phyloP scores from a whole-genome alignment of 2,888 invertebrate species.

The Cerastis rubricosa region DNA sequence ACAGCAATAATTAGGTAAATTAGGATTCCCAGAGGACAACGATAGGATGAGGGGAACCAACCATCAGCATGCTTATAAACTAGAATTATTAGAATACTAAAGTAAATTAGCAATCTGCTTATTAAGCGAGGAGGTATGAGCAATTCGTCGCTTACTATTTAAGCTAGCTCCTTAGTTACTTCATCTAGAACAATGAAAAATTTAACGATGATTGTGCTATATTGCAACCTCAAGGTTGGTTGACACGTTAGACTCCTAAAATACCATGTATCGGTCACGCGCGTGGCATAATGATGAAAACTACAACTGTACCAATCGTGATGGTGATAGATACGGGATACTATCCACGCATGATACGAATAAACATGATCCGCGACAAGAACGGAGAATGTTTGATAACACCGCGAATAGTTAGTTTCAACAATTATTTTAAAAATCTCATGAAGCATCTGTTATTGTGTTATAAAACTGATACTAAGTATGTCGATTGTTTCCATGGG shows the following conservation, averaged over 20 bases:
- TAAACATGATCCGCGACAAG: slow-evolving; percentile 6
- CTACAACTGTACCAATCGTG: slow-evolving; percentile 35
- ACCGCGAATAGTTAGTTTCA: slow-evolving; percentile 6
- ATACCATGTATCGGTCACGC: slow-evolving; percentile 42
- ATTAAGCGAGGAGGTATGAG: background rate
- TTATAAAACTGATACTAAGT: background rate
- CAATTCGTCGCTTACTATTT: background rate
- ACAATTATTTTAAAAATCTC: slow-evolving; percentile 9
- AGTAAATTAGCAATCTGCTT: background rate
- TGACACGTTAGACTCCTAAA: slow-evolving; percentile 18
- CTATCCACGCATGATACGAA: slow-evolving; percentile 39
- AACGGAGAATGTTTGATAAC: slow-evolving; percentile 24
- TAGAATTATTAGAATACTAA: no score
- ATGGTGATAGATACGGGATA: slow-evolving; percentile 25
- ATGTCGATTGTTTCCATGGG: background rate
- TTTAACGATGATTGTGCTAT: slow-evolving; percentile 19
- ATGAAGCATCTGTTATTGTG: slow-evolving; percentile 1
- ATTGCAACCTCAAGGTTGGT: background rate
- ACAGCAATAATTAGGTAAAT: background rate
- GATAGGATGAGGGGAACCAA: no score
- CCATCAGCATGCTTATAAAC: background rate
- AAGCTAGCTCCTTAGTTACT: background rate
- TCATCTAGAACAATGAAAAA: slow-evolving; percentile 1
- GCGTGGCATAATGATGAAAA: slow-evolving; percentile 50
- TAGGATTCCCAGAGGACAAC: background rate